Conservation (phyloP, 1,140 invertebrate genomes). For the Sycophaga agraensis region DNA sequence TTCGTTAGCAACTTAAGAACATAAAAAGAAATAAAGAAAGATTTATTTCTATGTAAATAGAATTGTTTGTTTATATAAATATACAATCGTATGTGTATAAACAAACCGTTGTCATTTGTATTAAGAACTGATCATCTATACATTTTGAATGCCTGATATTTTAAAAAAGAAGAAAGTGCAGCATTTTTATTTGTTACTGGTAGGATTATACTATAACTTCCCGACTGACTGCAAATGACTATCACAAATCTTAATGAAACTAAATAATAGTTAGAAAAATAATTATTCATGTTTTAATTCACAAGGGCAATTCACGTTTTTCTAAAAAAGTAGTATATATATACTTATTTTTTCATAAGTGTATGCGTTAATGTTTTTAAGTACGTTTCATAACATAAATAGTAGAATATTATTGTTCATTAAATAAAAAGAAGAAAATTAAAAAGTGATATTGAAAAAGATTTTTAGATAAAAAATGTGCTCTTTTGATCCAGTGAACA, state of each 20-base stretch:
- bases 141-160: not conserved
- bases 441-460: not conserved
- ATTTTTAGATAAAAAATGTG: not conserved
- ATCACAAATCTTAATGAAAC: constrained; percentile 24
- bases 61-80: constrained; percentile 16
- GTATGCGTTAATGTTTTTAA: not conserved
- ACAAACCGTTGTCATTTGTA: constrained; percentile 14
- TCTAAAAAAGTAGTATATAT: not conserved
- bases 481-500: not conserved
- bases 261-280: constrained; percentile 15
- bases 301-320: constrained; percentile 9
- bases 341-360: constrained; percentile 5
- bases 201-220: constrained; percentile 22
- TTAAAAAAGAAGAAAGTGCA: not conserved
- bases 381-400: too few species aligned
- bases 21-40: not conserved
- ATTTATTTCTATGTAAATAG: constrained; percentile 20
- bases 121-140: constrained; percentile 1
- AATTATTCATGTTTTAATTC: constrained; percentile 1
- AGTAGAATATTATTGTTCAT: not conserved
- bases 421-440: not conserved
- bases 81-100: constrained; percentile 7
- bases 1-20: not conserved
- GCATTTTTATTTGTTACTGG: constrained; percentile 9
- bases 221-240: constrained; percentile 27